Base-by-base conservation (phyloP, 2,797 vertebrate species). In the Sus cebifrons region DNA sequence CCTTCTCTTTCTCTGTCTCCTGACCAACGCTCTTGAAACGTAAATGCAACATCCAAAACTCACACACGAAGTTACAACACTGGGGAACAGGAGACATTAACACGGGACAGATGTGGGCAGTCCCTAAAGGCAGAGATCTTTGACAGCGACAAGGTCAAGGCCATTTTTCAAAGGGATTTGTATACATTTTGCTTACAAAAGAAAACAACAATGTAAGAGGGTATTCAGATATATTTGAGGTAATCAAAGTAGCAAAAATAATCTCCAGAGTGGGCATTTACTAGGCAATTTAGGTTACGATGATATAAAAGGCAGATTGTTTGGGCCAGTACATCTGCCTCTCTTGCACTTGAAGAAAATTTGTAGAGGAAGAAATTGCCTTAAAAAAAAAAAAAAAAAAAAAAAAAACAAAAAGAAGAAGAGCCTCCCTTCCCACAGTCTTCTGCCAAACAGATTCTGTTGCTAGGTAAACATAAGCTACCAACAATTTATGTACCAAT, bases 381-480 rank as follows among this genome's bases (percentile, higher is more conserved):
- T 74, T n/a, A 5, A 75, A 62, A 44, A 58, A 78, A 84, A 23
- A 62, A 17, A 40, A 84, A 23, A 62, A 17, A 40, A 40, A 54
- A 20, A 64, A 71, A 32, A 32, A 32, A 32, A 32, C 32, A 2
- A 32, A 32, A 32, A 32, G 32, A 32, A 32, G 32, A 85, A 91
- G 90, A 88, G 71, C 58, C 54, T 95, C 75, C 65, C 93, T 97
- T 97, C 96, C 96, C 95, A 97, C 86, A 78, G 83, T 49, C 74
- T 97, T 96, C 82, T 95, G 88, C 95, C 96, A 97, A 97, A 96
- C 89, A 97, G 82, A 97, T 97, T 96, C 79, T 97, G 96, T 97
- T 97, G 96, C 97, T 97, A 97, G 94, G 96, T 96, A 98, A 98
- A 97, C 96, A 97, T 90, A 94, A 95, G 96, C 95, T 96, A 96